These are phyloP conservation scores for Sipha flava DNA, from an alignment of 1,140 invertebrate species.

Conservation along the genomic window DNA sequence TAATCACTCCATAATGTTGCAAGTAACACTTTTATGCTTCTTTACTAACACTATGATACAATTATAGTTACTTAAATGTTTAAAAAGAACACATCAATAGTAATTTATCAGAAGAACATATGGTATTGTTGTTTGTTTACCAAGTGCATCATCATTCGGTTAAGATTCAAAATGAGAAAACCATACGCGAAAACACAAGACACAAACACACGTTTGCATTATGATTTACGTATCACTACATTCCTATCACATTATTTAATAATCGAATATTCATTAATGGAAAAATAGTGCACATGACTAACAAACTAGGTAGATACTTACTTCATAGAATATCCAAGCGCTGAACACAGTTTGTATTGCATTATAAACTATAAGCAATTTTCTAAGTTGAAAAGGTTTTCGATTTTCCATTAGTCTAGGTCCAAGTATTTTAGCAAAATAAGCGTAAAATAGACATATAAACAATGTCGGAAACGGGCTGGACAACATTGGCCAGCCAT, in stretches of 20 bases:
- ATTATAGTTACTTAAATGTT: background rate
- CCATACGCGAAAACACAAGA: background rate
- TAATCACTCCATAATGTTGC: too few relatives aligned
- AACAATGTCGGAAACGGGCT: conserved; percentile 79
- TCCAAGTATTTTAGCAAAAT: conserved; percentile 73
- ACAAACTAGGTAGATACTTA: conserved; percentile 44
- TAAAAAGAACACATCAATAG: background rate
- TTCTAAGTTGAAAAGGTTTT: conserved; percentile 76
- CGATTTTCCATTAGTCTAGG: conserved; percentile 82
- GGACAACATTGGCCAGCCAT: conserved; percentile 82
- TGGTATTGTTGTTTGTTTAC: background rate
- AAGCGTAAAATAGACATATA: conserved; percentile 75
- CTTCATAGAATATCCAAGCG: conserved; percentile 87
- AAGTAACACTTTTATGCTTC: too few relatives aligned
- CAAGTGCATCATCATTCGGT: background rate
- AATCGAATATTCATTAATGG: background rate
- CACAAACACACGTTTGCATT: background rate
- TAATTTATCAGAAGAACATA: background rate
- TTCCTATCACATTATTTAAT: background rate
- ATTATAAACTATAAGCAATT: conserved; percentile 79
- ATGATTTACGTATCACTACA: background rate
- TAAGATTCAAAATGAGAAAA: background rate
- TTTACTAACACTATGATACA: too few relatives aligned
- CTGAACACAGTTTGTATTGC: conserved; percentile 80
- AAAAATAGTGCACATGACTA: background rate